Conservation (phyloP, 2,888 invertebrate genomes). For the Adineta ricciae region DNA sequence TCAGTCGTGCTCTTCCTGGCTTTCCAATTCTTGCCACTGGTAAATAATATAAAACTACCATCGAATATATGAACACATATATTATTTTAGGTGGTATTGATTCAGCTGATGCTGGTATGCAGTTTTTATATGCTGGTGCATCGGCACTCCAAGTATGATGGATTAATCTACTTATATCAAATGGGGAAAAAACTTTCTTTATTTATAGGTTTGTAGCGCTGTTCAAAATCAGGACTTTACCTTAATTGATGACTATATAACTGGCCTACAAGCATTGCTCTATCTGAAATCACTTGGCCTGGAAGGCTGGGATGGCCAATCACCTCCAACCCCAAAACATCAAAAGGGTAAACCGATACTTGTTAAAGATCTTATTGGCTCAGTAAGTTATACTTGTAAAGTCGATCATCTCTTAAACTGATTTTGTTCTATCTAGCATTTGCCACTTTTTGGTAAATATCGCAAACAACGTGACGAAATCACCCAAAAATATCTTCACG, state of each 20-base stretch:
- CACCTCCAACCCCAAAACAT: constrained; percentile 75
- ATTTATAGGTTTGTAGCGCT: constrained; percentile 67
- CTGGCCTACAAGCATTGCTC: constrained; percentile 72
- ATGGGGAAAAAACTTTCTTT: constrained; percentile 51
- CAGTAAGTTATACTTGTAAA: constrained; percentile 53
- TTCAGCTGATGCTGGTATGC: constrained; percentile 84
- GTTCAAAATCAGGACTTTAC: constrained; percentile 98
- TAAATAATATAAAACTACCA: too few relatives aligned
- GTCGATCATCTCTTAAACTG: neutral
- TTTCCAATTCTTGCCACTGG: constrained; percentile 90
- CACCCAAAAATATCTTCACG: constrained; percentile 47
- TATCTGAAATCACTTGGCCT: constrained; percentile 65
- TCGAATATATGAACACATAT: neutral
- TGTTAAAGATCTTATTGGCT: constrained; percentile 54
- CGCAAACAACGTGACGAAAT: constrained; percentile 62
- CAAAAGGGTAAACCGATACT: constrained; percentile 62
- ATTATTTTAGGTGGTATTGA: constrained; percentile 64
- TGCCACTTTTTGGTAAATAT: constrained; percentile 82
- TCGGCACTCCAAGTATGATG: constrained; percentile 66
- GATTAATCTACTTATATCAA: constrained; percentile 45
- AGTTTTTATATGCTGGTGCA: constrained; percentile 85
- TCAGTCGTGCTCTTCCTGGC: constrained; percentile 59
- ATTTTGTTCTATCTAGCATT: constrained; percentile 54
- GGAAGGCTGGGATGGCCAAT: constrained; percentile 80
- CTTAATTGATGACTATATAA: constrained; percentile 82